phyloP scores from a whole-genome alignment of 2,797 vertebrate genomes.

The Micropoecilia bifurca region DNA sequence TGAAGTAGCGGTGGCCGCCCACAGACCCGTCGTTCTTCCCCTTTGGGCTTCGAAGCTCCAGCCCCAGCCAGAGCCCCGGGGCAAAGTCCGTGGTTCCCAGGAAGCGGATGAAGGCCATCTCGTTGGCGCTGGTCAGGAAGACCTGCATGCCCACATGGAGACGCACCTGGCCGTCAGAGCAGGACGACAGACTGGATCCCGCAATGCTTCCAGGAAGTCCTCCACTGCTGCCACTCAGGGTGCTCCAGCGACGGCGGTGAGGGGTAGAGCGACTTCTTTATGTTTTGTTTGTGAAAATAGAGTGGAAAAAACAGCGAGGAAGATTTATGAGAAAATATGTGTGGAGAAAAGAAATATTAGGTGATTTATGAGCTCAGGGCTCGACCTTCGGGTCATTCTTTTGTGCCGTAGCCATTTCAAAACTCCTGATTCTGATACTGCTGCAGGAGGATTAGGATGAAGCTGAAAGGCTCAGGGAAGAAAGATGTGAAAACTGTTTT shows the following conservation, averaged over 20 bases:
- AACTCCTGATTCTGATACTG: constrained; percentile 57
- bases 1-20: constrained; percentile 90
- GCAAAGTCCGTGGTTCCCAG: constrained; percentile 92
- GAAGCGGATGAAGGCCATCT: constrained; percentile 93
- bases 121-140: constrained; percentile 91
- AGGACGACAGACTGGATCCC: constrained; percentile 36
- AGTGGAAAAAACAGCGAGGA: constrained; percentile 10
- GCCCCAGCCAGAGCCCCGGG: constrained; percentile 90
- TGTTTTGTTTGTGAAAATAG: constrained; percentile 9
- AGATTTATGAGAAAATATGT: constrained; percentile 45
- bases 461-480: constrained; percentile 25
- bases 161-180: constrained; percentile 72
- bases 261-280: constrained; percentile 81
- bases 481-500: constrained; percentile 28
- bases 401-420: constrained; percentile 51
- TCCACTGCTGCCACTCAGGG: constrained; percentile 58
- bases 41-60: constrained; percentile 90
- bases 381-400: constrained; percentile 45
- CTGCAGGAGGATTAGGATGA: constrained; percentile 47
- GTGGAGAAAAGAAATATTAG: constrained; percentile 25
- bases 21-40: constrained; percentile 94
- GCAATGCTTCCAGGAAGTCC: constrained; percentile 23
- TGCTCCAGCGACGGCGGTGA: constrained; percentile 88
- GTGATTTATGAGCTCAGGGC: constrained; percentile 48
- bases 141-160: constrained; percentile 93